phyloP scores from a whole-genome alignment of 2,888 invertebrate genomes.

The Phrixothrix hirtus region DNA sequence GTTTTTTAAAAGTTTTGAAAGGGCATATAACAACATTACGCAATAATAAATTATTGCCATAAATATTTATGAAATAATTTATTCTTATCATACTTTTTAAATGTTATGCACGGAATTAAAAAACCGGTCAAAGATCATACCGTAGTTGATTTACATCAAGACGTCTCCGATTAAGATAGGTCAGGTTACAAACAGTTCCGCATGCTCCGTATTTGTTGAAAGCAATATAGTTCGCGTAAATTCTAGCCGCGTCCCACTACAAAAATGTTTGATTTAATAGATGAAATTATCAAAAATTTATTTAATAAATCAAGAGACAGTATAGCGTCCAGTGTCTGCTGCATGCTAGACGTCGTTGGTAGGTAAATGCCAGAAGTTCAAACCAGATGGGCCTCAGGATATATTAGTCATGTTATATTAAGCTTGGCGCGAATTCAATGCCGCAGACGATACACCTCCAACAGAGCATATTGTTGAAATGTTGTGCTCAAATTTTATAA shows the following conservation, averaged over 20 bases:
- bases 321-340: slow-evolving; percentile 11
- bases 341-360: slow-evolving; percentile 27
- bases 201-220: slow-evolving; percentile 10
- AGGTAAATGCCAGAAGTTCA: slow-evolving; percentile 43
- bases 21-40: no score
- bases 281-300: slow-evolving; percentile 22
- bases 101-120: no score
- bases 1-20: no score
- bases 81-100: no score
- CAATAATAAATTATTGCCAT: no score
- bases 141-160: slow-evolving; percentile 16
- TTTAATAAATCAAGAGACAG: slow-evolving; percentile 13
- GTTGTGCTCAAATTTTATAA: neutral
- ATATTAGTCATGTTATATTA: slow-evolving; percentile 56
- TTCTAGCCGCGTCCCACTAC: neutral
- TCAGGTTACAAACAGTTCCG: slow-evolving; percentile 21
- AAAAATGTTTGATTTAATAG: slow-evolving; percentile 6
- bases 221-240: slow-evolving; percentile 3
- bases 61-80: no score
- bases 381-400: slow-evolving; percentile 54
- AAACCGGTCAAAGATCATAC: slow-evolving; percentile 17
- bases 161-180: slow-evolving; percentile 23
- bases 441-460: slow-evolving; percentile 37
- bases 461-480: slow-evolving; percentile 6
- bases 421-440: slow-evolving; percentile 56